Percentiles rank a stretch among this genome's conserved stretches.
These are phyloP conservation scores for Trichogramma dendrolimi DNA, from an alignment of 2,888 invertebrate genomes.

Conservation along the genomic window DNA sequence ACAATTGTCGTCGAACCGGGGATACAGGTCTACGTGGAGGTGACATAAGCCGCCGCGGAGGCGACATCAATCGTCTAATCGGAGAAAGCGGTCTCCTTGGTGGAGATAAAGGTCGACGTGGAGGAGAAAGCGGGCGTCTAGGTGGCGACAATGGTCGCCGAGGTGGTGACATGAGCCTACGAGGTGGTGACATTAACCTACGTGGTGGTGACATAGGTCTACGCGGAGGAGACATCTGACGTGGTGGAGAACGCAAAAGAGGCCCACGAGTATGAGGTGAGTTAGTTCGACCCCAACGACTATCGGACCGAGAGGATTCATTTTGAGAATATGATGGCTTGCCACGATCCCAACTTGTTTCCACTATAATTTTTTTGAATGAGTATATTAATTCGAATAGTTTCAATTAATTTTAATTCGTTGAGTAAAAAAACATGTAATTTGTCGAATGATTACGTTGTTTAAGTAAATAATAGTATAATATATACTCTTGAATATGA, in stretches of 20 bases:
- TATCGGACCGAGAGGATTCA: background rate
- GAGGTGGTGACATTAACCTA: constrained; percentile 16
- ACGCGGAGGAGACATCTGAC: constrained; percentile 22
- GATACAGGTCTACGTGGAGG: constrained; percentile 6
- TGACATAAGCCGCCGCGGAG: constrained; percentile 2
- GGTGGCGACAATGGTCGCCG: constrained; percentile 28
- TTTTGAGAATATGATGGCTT: constrained; percentile 9
- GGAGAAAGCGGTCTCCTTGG: constrained; percentile 22
- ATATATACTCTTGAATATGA: background rate
- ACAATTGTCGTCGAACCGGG: constrained; percentile 19
- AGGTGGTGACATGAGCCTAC: constrained; percentile 16
- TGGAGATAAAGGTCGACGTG: constrained; percentile 28
- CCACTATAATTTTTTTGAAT: constrained; percentile 3
- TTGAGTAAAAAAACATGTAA: background rate
- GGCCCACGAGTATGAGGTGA: constrained; percentile 12
- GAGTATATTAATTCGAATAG: background rate
- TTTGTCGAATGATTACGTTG: background rate
- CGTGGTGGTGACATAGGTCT: constrained; percentile 13
- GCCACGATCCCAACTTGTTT: constrained; percentile 12
- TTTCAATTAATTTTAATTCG: background rate
- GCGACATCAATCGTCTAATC: constrained; percentile 29
- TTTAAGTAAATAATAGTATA: constrained; percentile 1
- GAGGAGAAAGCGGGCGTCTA: constrained; percentile 28
- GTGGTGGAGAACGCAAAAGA: constrained; percentile 6
- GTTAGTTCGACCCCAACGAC: constrained; percentile 14